Conservation (phyloP, 2,113 vertebrate genomes). For the Suricata suricatta region DNA sequence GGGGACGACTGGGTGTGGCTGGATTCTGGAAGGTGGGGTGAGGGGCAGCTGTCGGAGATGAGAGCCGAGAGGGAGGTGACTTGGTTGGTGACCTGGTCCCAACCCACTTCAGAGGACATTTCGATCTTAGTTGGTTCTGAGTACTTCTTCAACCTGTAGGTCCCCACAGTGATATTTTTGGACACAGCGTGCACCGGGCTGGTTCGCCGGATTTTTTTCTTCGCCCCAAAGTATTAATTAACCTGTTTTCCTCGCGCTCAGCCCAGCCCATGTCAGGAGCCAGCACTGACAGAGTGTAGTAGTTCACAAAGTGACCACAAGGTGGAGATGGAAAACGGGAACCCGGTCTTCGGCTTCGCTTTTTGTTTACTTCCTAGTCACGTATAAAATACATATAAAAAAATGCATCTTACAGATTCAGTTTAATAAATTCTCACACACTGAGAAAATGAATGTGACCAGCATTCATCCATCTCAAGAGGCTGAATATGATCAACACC, state of each 20-base stretch:
- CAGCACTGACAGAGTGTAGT: not conserved
- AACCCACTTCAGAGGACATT: not conserved
- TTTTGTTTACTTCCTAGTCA: not conserved
- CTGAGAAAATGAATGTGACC: not conserved
- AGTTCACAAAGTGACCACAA: not conserved
- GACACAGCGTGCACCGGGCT: not conserved
- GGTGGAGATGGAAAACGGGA: not conserved
- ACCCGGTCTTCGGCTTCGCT: not conserved
- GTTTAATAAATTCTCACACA: not conserved
- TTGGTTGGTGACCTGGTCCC: not conserved
- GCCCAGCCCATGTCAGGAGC: accelerated
- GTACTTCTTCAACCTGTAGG: not conserved
- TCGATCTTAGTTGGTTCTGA: not conserved
- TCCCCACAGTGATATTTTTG: not conserved
- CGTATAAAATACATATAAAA: not conserved
- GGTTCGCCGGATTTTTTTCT: not conserved
- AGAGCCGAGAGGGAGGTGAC: not conserved
- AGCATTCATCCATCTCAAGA: not conserved
- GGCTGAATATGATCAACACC: not conserved
- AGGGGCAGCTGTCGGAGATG: not conserved
- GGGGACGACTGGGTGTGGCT: not conserved
- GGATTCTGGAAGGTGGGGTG: not conserved
- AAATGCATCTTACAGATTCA: not conserved
- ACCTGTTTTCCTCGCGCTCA: not conserved
- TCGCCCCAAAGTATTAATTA: not conserved